Percentiles rank a stretch among this genome's conserved stretches.
phyloP scores from a whole-genome alignment of 2,888 invertebrate species.

The Lithodes maja region DNA sequence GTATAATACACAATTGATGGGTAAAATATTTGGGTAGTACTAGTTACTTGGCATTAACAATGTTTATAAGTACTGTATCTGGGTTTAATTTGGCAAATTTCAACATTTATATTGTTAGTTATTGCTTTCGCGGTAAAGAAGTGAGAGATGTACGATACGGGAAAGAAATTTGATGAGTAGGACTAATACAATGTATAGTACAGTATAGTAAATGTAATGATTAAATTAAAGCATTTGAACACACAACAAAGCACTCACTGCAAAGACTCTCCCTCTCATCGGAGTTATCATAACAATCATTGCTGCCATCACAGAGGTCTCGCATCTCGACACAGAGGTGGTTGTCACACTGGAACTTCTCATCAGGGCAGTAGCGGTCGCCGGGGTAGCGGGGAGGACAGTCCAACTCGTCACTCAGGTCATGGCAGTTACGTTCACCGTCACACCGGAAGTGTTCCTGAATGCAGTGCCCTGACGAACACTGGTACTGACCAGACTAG shows the following conservation, averaged over 20 bases:
- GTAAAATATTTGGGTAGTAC: too few species aligned
- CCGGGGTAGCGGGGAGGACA: slow-evolving; percentile 92
- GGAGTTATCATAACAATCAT: slow-evolving; percentile 93
- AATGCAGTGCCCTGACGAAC: slow-evolving; percentile 93
- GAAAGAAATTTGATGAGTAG: too few species aligned
- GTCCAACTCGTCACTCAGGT: slow-evolving; percentile 91
- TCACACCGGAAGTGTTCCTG: slow-evolving; percentile 91
- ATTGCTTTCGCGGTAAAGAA: too few species aligned
- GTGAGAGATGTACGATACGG: too few species aligned
- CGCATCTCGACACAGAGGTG: slow-evolving; percentile 92
- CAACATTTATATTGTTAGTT: too few species aligned
- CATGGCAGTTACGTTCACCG: slow-evolving; percentile 91
- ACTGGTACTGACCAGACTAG: slow-evolving; percentile 90
- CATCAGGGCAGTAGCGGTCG: slow-evolving; percentile 91
- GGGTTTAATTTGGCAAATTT: too few species aligned
- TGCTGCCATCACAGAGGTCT: slow-evolving; percentile 92
- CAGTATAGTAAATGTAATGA: too few species aligned
- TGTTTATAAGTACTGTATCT: too few species aligned
- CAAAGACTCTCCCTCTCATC: slow-evolving; percentile 89
- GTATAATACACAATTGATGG: too few species aligned
- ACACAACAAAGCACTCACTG: slow-evolving; percentile 74
- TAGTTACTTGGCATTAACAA: too few species aligned
- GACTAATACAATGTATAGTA: too few species aligned
- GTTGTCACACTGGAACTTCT: slow-evolving; percentile 93
- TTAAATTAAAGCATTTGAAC: too few species aligned